These are phyloP conservation scores for Coleophora flavipennella DNA, from an alignment of 2,888 invertebrate genomes.

Conservation along the genomic window DNA sequence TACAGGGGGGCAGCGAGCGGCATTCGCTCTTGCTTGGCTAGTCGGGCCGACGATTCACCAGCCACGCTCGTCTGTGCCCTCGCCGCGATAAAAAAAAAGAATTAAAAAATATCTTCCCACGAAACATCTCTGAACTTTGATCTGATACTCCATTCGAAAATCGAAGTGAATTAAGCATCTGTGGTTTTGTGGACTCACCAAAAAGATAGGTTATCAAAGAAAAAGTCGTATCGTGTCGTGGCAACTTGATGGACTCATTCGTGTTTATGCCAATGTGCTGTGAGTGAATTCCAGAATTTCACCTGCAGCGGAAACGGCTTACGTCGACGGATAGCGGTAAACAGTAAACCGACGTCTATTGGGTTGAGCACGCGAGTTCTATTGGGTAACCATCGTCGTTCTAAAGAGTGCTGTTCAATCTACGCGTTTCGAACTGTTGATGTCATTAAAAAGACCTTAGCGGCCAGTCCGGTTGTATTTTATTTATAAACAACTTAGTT, in stretches of 20 bases:
- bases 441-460: not conserved
- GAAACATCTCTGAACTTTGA: constrained; percentile 13
- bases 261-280: constrained; percentile 46
- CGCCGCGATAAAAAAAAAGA: constrained; percentile 22
- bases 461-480: not conserved
- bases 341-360: constrained; percentile 50
- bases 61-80: constrained; percentile 46
- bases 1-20: constrained; percentile 41
- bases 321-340: constrained; percentile 67
- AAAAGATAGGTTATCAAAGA: constrained; percentile 34
- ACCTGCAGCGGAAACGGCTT: constrained; percentile 66
- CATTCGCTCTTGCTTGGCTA: constrained; percentile 21
- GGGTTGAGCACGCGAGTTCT: constrained; percentile 23
- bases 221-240: constrained; percentile 13
- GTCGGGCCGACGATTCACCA: constrained; percentile 56
- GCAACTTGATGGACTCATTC: constrained; percentile 33
- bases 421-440: too few species aligned
- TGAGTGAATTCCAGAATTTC: constrained; percentile 66
- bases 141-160: constrained; percentile 17
- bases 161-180: constrained; percentile 7
- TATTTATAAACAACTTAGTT: too few species aligned
- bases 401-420: constrained; percentile 39
- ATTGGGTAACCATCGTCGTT: constrained; percentile 64
- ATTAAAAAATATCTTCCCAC: constrained; percentile 12
- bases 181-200: constrained; percentile 2